Percentiles rank a stretch among this genome's conserved stretches.
phyloP scores from a whole-genome alignment of 1,140 invertebrate species.

The Drosophila neocordata region DNA sequence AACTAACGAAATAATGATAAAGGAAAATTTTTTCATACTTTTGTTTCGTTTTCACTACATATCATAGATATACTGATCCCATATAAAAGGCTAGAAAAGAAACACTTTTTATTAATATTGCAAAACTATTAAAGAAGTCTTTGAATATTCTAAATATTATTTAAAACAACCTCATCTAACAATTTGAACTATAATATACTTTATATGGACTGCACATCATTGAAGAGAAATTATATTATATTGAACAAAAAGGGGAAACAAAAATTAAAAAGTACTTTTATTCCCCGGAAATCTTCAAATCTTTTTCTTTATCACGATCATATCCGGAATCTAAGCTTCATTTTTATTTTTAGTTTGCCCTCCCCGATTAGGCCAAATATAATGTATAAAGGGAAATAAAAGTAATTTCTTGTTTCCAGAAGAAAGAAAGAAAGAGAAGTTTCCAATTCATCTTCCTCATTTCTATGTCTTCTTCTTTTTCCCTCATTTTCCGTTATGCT shows the following conservation, averaged over 20 bases:
- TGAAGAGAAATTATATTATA: not conserved
- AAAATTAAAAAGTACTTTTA: not conserved
- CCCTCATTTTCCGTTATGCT: slow-evolving; percentile 15
- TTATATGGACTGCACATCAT: not conserved
- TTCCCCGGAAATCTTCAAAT: not conserved
- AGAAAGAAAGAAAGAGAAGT: not conserved
- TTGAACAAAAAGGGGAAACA: not conserved
- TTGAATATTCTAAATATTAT: no score
- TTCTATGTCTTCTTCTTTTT: slow-evolving; percentile 2
- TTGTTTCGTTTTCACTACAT: no score
- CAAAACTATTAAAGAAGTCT: no score
- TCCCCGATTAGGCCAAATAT: not conserved
- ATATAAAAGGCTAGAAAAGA: no score
- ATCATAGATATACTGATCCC: no score
- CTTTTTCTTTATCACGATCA: not conserved
- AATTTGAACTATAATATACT: no score
- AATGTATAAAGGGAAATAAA: not conserved
- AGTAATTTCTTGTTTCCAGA: not conserved
- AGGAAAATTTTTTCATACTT: no score
- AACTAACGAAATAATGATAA: no score
- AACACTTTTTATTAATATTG: no score
- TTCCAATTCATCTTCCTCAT: not conserved
- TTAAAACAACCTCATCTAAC: no score
- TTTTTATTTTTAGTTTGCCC: not conserved
- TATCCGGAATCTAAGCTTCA: slow-evolving; percentile 1